Evolutionary conservation across 2,888 invertebrate genomes (phyloP), one percentile per base, ranked within the genome.

Genomic region (Sarcophaga subvicina): DNA sequence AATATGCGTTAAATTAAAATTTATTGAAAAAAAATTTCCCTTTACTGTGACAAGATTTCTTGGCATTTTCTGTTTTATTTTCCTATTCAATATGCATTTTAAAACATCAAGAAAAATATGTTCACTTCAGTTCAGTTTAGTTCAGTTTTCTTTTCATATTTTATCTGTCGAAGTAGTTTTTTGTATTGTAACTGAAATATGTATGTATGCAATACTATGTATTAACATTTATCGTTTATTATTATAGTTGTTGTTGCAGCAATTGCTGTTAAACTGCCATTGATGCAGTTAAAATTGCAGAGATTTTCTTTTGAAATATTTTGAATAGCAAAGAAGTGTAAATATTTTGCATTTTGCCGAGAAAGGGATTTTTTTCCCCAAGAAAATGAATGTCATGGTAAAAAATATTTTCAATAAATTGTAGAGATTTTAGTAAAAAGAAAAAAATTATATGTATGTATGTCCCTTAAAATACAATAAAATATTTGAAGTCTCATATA

Each of bases 141-240:
- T 14, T 11, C 14, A 17, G 17, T 54, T 14, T 54, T 54, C 54
- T 54, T 54, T 54, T 54, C 54, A 14, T 54, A 54, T 54, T 54
- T 54, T 17, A 54, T 54, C 17, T 54, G 4, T 54, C 5, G 17
- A 14, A 54, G 17, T 54, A 54, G 37, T 37, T 37, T 54, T 54
- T 54, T 54, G 17, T 54, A 54, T 54, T 54, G 12, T 54, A 54
- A 54, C 54, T 14, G 12, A 54, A 12, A 54, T 54, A 54, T 17
- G 5, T 54, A 14, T 11, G 49, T 14, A 49, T 49, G 49, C 14
- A 54, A 37, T 90, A 90, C 88, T 91, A 90, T n/a, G n/a, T n/a
- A n/a, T 90, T 91, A 90, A 91, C 91, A 90, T 90, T 91, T 90
- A 91, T 54, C 54, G 54, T 54, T 54, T 54, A 37, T 54, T 54